phyloP scores from a whole-genome alignment of 2,113 vertebrate species.

The Brienomyrus longianalis region DNA sequence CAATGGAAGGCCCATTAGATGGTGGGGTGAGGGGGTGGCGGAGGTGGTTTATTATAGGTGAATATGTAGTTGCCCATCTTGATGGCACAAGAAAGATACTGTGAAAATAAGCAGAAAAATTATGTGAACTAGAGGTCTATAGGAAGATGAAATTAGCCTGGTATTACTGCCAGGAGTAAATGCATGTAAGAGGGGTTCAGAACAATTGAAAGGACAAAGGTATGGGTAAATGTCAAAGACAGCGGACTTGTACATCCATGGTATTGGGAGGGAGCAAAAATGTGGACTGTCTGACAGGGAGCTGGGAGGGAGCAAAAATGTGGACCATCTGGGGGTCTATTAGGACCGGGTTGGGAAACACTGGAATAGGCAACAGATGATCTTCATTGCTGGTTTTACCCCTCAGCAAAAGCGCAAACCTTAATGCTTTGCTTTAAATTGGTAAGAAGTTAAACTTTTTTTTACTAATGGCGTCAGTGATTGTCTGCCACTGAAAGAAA shows the following conservation, averaged over 20 bases:
- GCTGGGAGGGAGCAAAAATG: not conserved
- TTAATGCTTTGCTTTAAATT: not conserved
- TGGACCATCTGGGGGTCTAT: not conserved
- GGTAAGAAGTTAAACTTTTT: not conserved
- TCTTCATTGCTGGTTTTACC: not conserved
- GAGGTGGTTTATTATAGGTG: not conserved
- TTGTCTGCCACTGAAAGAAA: not conserved
- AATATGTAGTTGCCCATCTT: not conserved
- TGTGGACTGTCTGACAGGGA: not conserved
- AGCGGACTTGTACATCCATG: not conserved
- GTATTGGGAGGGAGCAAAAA: not conserved
- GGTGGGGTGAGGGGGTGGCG: not conserved
- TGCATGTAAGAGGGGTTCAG: not conserved
- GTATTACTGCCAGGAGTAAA: not conserved
- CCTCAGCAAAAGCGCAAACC: not conserved
- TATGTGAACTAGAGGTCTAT: not conserved
- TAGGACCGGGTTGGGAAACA: not conserved
- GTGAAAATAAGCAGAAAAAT: not conserved
- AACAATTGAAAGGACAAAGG: not conserved
- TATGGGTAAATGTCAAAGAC: not conserved
- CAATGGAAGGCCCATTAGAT: not conserved
- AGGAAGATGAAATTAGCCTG: not conserved
- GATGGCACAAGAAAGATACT: not conserved
- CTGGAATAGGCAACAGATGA: not conserved
- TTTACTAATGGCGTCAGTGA: not conserved